A percentile compares a stretch with the other conserved stretches of the same genome.
Evolutionary conservation across 1,140 invertebrate species (phyloP).

Genomic region (Drosophila melanogaster): DNA sequence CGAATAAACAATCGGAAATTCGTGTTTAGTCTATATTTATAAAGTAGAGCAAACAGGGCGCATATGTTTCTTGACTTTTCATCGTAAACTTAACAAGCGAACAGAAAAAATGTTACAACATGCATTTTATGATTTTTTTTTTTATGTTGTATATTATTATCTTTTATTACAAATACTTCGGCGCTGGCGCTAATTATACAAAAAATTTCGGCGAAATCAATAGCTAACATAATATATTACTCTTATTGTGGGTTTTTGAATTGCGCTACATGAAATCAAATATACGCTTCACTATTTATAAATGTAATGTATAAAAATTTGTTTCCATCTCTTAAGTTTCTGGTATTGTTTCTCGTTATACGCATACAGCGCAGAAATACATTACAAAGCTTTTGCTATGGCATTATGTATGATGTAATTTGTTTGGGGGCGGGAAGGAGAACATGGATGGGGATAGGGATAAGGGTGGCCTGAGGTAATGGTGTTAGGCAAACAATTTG

Average conservation of each 20-base stretch:
- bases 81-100: conserved; percentile 75
- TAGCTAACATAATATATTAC: conserved; percentile 15
- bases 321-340: conserved; percentile 42
- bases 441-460: not conserved
- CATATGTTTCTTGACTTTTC: conserved; percentile 28
- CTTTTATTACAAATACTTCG: conserved; percentile 77
- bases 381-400: conserved; percentile 81
- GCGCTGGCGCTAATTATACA: conserved; percentile 70
- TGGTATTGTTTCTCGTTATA: conserved; percentile 32
- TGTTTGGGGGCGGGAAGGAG: conserved; percentile 4
- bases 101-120: conserved; percentile 66
- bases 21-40: conserved; percentile 21
- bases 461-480: conserved; percentile 28
- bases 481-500: conserved; percentile 51
- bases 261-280: conserved; percentile 77
- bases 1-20: conserved; percentile 54
- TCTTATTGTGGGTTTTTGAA: conserved; percentile 56
- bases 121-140: conserved; percentile 37
- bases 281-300: conserved; percentile 60
- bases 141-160: conserved; percentile 59
- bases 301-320: conserved; percentile 75
- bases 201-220: conserved; percentile 54
- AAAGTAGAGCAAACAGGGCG: conserved; percentile 50
- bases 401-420: conserved; percentile 59
- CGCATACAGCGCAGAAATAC: conserved; percentile 61